Base-by-base conservation (phyloP, 2,113 vertebrate genomes). In the Dicrurus megarhynchus region DNA sequence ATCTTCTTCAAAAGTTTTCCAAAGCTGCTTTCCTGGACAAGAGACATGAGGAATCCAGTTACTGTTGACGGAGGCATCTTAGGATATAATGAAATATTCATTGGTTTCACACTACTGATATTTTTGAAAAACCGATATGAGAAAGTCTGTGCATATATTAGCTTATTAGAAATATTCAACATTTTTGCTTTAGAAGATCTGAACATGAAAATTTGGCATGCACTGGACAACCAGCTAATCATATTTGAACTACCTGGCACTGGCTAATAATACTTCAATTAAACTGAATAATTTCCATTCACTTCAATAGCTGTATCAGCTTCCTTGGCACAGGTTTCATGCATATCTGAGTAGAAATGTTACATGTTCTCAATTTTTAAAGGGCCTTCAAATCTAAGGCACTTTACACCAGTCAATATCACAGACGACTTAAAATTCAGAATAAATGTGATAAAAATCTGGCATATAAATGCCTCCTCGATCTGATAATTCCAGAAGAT, bases 1-100 rank as follows among this genome's bases (percentile, higher is more conserved):
- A 84, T 50, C 42, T 67, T 70, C 71, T 56, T 75, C 24, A 52
- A 2, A 81, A 91, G 82, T 79, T 89, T 87, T 82, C 57, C 57
- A 68, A 71, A 79, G 37, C 77, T 91, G 73, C 47, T 63, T 81
- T 89, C 68, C 77, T 47, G 87, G 81, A 91, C 81, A 89, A 91
- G 50, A 94, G 26, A 84, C 12, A 3, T 28, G 64, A 94, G 27
- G 55, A 86, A 94, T 57, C n/a, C 69, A 89, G 84, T 60, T 87
- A 82, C 78, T 75, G 84, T 52, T 91, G 81, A 94, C 59, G 91
- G 53, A 93, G 37, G 70, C 74, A 87, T 94, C 78, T 87, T 61
- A 71, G 57, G 46, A 93, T 44, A 41, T 82, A 87, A 85, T 95
- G 87, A 89, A 97, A 95, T 93, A 97, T 93, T 95, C 87, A 95